phyloP scores from a whole-genome alignment of 2,797 vertebrate genomes.

The Poeciliopsis paucimaculata region DNA sequence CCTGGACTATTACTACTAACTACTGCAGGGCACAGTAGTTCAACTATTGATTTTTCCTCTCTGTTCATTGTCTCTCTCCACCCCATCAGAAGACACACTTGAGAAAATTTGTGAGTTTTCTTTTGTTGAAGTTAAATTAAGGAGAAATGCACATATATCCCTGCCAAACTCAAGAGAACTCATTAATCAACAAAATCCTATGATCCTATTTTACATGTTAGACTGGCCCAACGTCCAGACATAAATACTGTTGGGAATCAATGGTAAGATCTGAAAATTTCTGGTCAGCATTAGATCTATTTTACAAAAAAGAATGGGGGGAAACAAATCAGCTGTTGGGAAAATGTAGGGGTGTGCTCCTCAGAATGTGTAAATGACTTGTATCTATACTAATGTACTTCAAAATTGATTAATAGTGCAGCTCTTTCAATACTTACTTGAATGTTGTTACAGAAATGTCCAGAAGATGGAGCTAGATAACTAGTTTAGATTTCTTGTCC shows the following conservation, averaged over 20 bases:
- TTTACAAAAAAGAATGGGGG: background rate
- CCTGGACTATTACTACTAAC: slow-evolving; percentile 55
- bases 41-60: slow-evolving; percentile 63
- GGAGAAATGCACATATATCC: no score
- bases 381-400: background rate
- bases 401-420: background rate
- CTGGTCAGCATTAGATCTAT: no score
- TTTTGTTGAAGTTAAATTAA: slow-evolving; percentile 1
- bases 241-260: no score
- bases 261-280: no score
- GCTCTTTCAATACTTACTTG: background rate
- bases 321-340: background rate
- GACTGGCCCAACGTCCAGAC: no score
- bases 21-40: slow-evolving; percentile 59
- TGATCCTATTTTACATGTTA: no score
- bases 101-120: slow-evolving; percentile 3
- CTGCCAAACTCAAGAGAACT: no score
- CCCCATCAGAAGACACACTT: slow-evolving; percentile 31
- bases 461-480: background rate
- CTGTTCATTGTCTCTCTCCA: slow-evolving; percentile 43
- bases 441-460: background rate
- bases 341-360: background rate
- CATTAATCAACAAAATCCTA: no score
- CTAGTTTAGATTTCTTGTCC: background rate
- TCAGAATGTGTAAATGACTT: background rate